phyloP scores from a whole-genome alignment of 2,888 invertebrate species.

The Nephrotoma flavescens region DNA sequence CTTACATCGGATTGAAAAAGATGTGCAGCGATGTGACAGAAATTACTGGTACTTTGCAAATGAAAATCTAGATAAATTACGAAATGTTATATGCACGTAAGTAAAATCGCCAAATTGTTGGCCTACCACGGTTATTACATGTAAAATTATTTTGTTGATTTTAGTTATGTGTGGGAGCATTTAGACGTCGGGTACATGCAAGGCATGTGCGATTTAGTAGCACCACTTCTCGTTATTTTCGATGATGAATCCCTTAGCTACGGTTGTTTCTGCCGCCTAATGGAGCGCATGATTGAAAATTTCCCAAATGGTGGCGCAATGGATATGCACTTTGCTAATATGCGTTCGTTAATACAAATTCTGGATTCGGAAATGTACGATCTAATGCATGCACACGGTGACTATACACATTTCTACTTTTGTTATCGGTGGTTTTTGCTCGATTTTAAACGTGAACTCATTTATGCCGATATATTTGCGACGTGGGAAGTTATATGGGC shows the following conservation, averaged over 20 bases:
- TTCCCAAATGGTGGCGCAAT: conserved; percentile 88
- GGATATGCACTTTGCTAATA: conserved; percentile 92
- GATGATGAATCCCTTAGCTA: conserved; percentile 85
- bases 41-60: conserved; percentile 86
- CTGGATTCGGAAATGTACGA: conserved; percentile 88
- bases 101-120: conserved; percentile 21
- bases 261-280: conserved; percentile 79
- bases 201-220: conserved; percentile 94
- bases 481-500: conserved; percentile 97
- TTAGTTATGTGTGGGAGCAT: conserved; percentile 92
- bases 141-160: neutral
- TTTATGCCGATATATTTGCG: conserved; percentile 85
- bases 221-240: conserved; percentile 81
- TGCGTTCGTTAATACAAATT: conserved; percentile 76
- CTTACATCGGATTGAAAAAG: conserved; percentile 89
- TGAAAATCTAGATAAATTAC: conserved; percentile 77
- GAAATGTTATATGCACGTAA: conserved; percentile 94
- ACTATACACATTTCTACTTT: conserved; percentile 95
- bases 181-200: conserved; percentile 91
- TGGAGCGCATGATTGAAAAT: conserved; percentile 82
- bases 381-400: conserved; percentile 86
- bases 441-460: conserved; percentile 87
- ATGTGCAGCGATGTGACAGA: conserved; percentile 88
- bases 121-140: too few relatives aligned
- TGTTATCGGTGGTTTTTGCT: conserved; percentile 95